phyloP scores from a whole-genome alignment of 1,140 invertebrate species.

The Lordiphosa mommai region DNA sequence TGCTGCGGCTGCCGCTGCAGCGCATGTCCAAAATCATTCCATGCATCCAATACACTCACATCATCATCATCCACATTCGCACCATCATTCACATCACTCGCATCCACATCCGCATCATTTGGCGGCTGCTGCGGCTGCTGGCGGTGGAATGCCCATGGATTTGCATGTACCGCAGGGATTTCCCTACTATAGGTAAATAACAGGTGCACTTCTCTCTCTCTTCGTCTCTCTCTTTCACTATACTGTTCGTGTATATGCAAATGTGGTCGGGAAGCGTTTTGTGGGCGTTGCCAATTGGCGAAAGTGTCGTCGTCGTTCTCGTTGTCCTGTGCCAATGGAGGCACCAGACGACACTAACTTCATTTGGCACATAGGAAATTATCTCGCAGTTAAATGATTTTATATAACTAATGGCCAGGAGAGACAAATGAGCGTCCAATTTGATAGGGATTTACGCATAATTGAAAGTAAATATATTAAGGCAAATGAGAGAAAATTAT shows the following conservation, averaged over 20 bases:
- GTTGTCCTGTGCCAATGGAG: constrained; percentile 38
- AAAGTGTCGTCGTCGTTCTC: constrained; percentile 35
- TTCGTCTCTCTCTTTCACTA: not conserved
- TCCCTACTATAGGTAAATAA: constrained; percentile 89
- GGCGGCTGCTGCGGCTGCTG: constrained; percentile 58
- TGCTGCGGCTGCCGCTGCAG: constrained; percentile 80
- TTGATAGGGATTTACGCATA: not conserved
- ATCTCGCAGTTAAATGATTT: constrained; percentile 13
- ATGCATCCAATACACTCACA: constrained; percentile 67
- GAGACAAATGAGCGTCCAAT: not conserved
- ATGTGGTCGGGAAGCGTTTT: constrained; percentile 7
- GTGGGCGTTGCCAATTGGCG: constrained; percentile 52
- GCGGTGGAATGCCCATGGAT: constrained; percentile 87
- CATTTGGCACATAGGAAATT: constrained; percentile 10
- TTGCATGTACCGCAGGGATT: constrained; percentile 92
- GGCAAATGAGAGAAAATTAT: not conserved
- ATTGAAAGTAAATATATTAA: not conserved
- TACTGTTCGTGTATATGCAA: constrained; percentile 24
- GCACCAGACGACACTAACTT: not conserved
- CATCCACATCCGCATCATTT: constrained; percentile 75
- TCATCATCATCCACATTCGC: constrained; percentile 40
- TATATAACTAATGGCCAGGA: too few species aligned
- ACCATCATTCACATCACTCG: constrained; percentile 73
- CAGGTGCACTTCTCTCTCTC: constrained; percentile 17
- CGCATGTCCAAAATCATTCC: constrained; percentile 79